These are phyloP conservation scores for Hyperoplus immaculatus DNA, from an alignment of 2,797 vertebrate species.

Conservation along the genomic window DNA sequence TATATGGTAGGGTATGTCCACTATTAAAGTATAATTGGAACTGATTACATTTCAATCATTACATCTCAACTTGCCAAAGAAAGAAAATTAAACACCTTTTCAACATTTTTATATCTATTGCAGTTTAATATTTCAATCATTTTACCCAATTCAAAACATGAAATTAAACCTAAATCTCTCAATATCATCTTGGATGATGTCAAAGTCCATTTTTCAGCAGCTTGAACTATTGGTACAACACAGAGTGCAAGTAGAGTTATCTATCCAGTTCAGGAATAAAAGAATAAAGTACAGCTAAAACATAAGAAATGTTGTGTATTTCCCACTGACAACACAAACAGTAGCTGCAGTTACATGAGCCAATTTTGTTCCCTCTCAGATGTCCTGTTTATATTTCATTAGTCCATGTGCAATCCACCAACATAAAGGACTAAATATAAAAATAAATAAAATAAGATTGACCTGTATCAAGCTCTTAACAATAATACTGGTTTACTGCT, in stretches of 20 bases:
- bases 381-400: slow-evolving; percentile 33
- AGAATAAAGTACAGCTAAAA: slow-evolving; percentile 5
- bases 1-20: neutral
- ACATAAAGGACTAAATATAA: slow-evolving; percentile 12
- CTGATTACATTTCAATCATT: neutral
- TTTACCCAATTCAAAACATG: neutral
- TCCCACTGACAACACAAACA: slow-evolving; percentile 36
- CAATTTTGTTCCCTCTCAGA: slow-evolving; percentile 23
- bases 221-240: neutral
- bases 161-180: neutral
- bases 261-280: neutral
- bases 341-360: slow-evolving; percentile 57
- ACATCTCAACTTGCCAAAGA: slow-evolving; percentile 14
- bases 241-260: slow-evolving; percentile 4
- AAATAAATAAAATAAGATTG: slow-evolving; percentile 6
- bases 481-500: slow-evolving; percentile 12
- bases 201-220: neutral
- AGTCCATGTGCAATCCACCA: slow-evolving; percentile 4
- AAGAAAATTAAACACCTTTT: neutral
- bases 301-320: neutral
- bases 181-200: neutral
- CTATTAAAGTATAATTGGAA: neutral
- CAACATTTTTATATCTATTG: neutral
- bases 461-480: slow-evolving; percentile 28
- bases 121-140: neutral